Evolutionary conservation across 2,113 vertebrate species (phyloP).

Genomic region (Tetrax tetrax): DNA sequence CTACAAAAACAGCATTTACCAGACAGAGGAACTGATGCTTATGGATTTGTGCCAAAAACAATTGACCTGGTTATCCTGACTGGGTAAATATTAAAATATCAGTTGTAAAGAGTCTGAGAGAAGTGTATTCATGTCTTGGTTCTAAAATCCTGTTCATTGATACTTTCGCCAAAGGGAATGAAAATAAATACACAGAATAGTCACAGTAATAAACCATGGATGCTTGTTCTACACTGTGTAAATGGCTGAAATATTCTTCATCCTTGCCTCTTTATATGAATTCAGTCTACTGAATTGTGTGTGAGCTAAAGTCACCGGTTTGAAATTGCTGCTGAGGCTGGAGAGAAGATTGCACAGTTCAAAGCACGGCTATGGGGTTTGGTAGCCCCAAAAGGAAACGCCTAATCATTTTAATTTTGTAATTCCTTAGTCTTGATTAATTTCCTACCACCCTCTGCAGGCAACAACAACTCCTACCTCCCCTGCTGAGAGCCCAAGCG

Average conservation of each 20-base stretch:
- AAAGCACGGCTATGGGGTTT: not conserved
- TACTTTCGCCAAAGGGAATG: conserved; percentile 10
- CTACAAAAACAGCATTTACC: conserved; percentile 35
- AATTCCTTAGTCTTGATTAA: not conserved
- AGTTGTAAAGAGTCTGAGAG: not conserved
- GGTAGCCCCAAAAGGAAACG: not conserved
- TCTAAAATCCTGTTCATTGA: conserved; percentile 37
- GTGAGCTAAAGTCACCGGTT: not conserved
- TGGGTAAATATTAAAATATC: conserved; percentile 22
- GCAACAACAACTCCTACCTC: not conserved
- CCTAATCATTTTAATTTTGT: not conserved
- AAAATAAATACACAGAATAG: conserved; percentile 7
- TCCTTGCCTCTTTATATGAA: not conserved
- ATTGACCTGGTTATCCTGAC: conserved; percentile 28
- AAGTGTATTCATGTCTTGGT: conserved; percentile 8
- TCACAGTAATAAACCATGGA: not conserved
- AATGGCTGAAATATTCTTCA: not conserved
- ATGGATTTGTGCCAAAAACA: conserved; percentile 50
- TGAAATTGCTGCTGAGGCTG: not conserved
- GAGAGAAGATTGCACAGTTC: not conserved
- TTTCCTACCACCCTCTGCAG: not conserved
- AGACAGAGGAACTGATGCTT: conserved; percentile 48
- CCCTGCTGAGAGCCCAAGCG: not conserved
- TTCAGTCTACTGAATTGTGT: not conserved
- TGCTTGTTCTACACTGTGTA: not conserved